Evolutionary conservation across 2,888 invertebrate species (phyloP).

Genomic region (Venusia cambrica): DNA sequence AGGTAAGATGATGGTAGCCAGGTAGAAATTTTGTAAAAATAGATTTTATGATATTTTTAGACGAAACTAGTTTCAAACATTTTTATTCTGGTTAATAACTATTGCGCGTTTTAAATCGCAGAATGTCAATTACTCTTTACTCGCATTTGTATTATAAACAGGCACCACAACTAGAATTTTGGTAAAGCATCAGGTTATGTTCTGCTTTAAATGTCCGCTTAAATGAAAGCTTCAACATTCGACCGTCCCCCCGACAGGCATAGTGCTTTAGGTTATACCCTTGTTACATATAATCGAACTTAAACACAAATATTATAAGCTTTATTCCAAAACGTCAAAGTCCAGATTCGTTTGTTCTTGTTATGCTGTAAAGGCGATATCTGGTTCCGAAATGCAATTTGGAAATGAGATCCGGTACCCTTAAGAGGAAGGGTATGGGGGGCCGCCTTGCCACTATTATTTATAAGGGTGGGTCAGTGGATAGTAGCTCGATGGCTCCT

Average conservation of each 20-base stretch:
- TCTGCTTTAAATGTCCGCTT: too few species aligned
- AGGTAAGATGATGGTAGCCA: too few species aligned
- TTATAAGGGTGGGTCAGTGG: constrained; percentile 79
- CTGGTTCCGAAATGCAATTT: constrained; percentile 77
- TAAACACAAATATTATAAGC: constrained; percentile 34
- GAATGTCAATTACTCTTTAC: too few species aligned
- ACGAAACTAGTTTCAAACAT: too few species aligned
- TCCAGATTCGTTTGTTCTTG: constrained; percentile 37
- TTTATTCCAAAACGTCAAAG: constrained; percentile 30
- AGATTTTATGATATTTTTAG: too few species aligned
- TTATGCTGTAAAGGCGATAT: constrained; percentile 69
- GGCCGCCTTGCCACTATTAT: constrained; percentile 76
- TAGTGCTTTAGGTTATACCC: constrained; percentile 47
- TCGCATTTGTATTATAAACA: too few species aligned
- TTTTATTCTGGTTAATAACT: too few species aligned
- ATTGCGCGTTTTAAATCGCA: too few species aligned
- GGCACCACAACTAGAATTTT: too few species aligned
- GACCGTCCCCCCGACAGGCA: constrained; percentile 11
- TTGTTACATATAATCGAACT: constrained; percentile 54
- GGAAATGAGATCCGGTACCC: constrained; percentile 79
- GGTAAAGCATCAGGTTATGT: too few species aligned
- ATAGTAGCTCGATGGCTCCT: constrained; percentile 50
- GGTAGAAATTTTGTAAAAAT: too few species aligned
- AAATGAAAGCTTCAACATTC: background rate
- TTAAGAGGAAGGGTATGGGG: constrained; percentile 57